Conservation (phyloP, 92 coral and sea anemone species). For the Epizoanthus illoricatus region DNA sequence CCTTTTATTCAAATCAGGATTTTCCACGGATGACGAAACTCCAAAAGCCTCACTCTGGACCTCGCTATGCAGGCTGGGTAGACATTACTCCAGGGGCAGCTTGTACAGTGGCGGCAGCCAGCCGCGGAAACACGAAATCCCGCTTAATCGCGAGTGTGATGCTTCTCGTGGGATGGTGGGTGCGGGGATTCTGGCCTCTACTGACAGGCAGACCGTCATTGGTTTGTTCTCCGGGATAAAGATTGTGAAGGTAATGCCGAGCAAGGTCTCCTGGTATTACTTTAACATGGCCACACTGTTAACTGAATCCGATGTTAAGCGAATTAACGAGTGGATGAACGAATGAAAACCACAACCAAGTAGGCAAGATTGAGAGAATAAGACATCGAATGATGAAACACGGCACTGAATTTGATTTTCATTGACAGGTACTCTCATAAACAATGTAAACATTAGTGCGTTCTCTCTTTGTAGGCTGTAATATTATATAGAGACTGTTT, state of each 20-base stretch:
- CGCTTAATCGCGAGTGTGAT: constrained; percentile 12
- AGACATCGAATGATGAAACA: no score
- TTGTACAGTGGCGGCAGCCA: background rate
- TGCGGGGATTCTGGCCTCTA: background rate
- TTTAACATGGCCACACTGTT: constrained; percentile 11
- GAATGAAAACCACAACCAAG: background rate
- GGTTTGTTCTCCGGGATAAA: constrained; percentile 4
- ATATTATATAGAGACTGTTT: no score
- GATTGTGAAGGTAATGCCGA: background rate
- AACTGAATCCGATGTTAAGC: background rate
- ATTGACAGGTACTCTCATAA: no score
- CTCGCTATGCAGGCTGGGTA: constrained; percentile 4
- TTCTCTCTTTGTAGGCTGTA: no score
- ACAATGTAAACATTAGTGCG: no score
- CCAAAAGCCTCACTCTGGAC: constrained; percentile 3
- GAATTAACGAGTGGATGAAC: background rate
- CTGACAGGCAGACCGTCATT: background rate
- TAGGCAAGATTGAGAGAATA: background rate
- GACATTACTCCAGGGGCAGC: background rate
- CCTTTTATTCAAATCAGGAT: background rate
- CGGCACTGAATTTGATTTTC: no score
- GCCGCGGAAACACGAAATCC: constrained; percentile 16
- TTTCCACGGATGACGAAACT: background rate
- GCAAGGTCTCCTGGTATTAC: background rate
- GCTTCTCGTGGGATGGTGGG: background rate